phyloP scores from a whole-genome alignment of 2,113 vertebrate genomes.

The Amphiprion percula region DNA sequence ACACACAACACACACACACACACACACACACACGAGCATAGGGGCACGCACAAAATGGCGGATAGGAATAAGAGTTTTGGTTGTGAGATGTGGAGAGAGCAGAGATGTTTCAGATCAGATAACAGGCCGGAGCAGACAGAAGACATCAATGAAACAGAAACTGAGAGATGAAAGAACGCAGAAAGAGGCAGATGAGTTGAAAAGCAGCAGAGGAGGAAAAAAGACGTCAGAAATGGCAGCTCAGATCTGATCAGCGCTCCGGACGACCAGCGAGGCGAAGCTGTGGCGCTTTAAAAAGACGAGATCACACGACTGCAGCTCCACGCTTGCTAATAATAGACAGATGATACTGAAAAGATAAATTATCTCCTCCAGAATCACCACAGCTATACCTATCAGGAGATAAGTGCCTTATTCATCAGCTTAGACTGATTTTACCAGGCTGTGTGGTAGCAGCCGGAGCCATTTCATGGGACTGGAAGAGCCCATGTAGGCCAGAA shows the following conservation, averaged over 20 bases:
- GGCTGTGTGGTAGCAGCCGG: too few relatives aligned
- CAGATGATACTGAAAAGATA: background rate
- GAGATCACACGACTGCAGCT: background rate
- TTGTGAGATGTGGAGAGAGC: background rate
- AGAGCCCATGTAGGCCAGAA: too few relatives aligned
- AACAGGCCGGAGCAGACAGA: background rate
- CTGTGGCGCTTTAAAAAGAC: conserved; percentile 43
- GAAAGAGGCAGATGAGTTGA: background rate
- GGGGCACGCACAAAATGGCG: conserved; percentile 71
- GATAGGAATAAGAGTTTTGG: conserved; percentile 24
- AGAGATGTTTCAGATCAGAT: background rate
- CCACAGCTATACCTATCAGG: too few relatives aligned
- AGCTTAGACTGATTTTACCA: too few relatives aligned
- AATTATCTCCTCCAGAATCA: too few relatives aligned
- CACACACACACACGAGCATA: conserved; percentile 20
- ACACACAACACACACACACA: conserved; percentile 35
- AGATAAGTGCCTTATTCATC: too few relatives aligned
- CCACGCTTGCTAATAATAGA: conserved; percentile 37
- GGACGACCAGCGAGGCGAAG: conserved; percentile 25
- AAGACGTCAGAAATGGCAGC: conserved; percentile 1
- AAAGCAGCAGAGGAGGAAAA: background rate
- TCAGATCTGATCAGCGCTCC: background rate
- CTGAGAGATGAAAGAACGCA: background rate
- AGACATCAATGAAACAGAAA: background rate
- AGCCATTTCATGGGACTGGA: too few relatives aligned